phyloP scores from a whole-genome alignment of 2,797 vertebrate species.

The Otus scops region DNA sequence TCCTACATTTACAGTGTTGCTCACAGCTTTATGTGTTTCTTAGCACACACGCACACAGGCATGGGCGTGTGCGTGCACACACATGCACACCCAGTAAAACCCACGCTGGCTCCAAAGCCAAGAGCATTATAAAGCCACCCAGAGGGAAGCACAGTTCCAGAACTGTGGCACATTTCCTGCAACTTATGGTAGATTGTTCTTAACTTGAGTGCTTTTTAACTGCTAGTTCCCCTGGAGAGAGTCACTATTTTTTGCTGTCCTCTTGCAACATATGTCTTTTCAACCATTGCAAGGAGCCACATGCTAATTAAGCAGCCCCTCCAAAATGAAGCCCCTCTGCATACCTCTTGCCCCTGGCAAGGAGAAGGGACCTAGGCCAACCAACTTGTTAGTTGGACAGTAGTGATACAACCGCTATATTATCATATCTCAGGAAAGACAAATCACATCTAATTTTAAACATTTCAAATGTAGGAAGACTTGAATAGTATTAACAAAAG shows the following conservation, averaged over 20 bases:
- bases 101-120: not conserved
- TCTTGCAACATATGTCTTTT: not conserved
- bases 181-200: not conserved
- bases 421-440: not conserved
- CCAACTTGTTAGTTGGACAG: not conserved
- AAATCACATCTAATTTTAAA: not conserved
- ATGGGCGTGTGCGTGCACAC: too few relatives aligned
- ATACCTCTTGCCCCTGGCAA: not conserved
- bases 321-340: not conserved
- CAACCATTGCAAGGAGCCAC: not conserved
- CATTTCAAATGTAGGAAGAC: not conserved
- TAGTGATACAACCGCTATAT: not conserved
- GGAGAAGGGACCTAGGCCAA: not conserved
- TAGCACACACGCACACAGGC: fast-evolving
- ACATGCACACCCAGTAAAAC: not conserved
- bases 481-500: not conserved
- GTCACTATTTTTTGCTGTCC: not conserved
- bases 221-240: not conserved
- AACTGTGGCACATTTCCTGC: conserved; percentile 30
- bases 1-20: fast-evolving
- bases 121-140: not conserved
- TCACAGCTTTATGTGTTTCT: not conserved
- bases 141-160: not conserved
- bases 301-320: not conserved
- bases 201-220: not conserved